phyloP scores from a whole-genome alignment of 2,888 invertebrate species.

The Linnaemya tessellans region DNA sequence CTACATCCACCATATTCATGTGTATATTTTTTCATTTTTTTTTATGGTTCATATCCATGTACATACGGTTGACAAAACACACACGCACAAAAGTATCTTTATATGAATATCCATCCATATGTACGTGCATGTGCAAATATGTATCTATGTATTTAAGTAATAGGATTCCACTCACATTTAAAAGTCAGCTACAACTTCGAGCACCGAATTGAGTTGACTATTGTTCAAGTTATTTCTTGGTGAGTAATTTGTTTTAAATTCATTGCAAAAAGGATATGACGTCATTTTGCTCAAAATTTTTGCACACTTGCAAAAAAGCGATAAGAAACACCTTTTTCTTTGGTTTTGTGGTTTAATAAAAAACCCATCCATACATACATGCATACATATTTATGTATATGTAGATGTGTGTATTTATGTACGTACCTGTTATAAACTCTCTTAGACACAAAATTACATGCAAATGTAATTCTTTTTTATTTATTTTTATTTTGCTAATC shows the following conservation, averaged over 20 bases:
- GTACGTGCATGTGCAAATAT: not conserved
- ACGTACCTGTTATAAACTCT: too few species aligned
- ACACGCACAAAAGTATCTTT: conserved; percentile 72
- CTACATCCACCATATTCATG: not conserved
- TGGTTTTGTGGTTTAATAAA: not conserved
- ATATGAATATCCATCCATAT: not conserved
- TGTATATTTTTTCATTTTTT: conserved; percentile 4
- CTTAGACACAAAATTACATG: conserved; percentile 12
- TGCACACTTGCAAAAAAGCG: conserved; percentile 48
- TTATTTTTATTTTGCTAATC: too few species aligned
- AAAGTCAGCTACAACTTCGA: conserved; percentile 35
- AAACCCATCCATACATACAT: conserved; percentile 28
- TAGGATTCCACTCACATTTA: conserved; percentile 4
- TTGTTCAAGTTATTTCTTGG: conserved; percentile 10
- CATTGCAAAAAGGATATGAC: conserved; percentile 77
- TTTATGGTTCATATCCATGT: not conserved
- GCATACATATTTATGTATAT: not conserved
- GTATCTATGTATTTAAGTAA: not conserved
- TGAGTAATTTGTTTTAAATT: conserved; percentile 69
- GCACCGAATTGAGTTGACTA: not conserved
- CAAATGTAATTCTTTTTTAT: conserved; percentile 51
- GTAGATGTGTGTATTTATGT: too few species aligned
- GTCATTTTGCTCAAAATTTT: conserved; percentile 75
- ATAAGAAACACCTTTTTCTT: conserved; percentile 49
- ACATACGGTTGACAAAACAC: conserved; percentile 74